phyloP scores from a whole-genome alignment of 1,140 invertebrate genomes.

The Trichonephila clavata region DNA sequence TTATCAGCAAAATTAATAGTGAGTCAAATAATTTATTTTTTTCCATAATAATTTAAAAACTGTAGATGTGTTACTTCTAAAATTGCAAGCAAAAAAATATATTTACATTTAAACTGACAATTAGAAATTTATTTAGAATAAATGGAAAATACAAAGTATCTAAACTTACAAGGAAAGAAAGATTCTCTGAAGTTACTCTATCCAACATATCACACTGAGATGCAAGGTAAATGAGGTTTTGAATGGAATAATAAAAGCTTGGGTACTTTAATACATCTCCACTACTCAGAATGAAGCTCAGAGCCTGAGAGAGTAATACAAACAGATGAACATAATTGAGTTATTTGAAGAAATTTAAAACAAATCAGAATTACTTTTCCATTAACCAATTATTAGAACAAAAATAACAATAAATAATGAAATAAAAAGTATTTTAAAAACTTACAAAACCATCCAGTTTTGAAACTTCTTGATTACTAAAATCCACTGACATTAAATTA shows the following conservation, averaged over 20 bases:
- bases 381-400: too few species aligned
- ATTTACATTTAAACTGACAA: too few species aligned
- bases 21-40: neutral
- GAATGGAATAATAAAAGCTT: constrained; percentile 90
- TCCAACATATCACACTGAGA: constrained; percentile 80
- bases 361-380: too few species aligned
- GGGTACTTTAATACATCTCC: constrained; percentile 95
- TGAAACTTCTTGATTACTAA: constrained; percentile 90
- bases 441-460: constrained; percentile 93
- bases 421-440: constrained; percentile 43
- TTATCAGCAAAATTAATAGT: too few species aligned
- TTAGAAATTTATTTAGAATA: too few species aligned
- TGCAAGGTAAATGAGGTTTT: constrained; percentile 85
- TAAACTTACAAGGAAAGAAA: constrained; percentile 80
- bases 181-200: constrained; percentile 78
- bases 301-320: constrained; percentile 84
- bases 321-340: neutral
- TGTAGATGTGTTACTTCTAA: neutral
- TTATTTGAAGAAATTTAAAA: neutral
- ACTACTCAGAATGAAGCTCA: constrained; percentile 94
- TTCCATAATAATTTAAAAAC: neutral
- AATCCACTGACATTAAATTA: constrained; percentile 88
- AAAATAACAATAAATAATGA: too few species aligned
- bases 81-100: neutral
- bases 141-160: neutral